Percentiles rank a stretch among this genome's conserved stretches.
Conservation (phyloP, 2,113 vertebrate species). For the Gyps fulvus region DNA sequence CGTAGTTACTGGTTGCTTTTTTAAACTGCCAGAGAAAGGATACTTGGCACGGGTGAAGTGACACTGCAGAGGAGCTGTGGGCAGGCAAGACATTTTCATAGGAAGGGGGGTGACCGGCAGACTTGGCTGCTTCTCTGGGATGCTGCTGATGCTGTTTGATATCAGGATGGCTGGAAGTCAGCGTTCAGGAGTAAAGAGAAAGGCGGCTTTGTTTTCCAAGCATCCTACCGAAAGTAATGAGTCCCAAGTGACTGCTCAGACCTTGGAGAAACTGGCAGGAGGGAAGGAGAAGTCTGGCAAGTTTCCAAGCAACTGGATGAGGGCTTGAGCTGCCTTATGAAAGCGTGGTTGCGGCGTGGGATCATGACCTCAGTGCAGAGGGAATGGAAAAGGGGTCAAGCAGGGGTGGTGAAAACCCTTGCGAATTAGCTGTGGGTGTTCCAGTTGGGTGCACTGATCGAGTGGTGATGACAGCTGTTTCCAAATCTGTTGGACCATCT, state of each 20-base stretch:
- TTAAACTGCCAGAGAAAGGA: background rate
- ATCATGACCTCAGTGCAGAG: background rate
- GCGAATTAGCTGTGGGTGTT: background rate
- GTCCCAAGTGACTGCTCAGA: background rate
- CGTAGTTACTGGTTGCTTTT: background rate
- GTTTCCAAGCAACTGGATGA: background rate
- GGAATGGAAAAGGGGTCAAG: background rate
- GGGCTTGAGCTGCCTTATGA: background rate
- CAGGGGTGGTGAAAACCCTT: background rate
- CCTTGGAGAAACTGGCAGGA: background rate
- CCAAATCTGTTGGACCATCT: background rate
- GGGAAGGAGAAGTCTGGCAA: background rate
- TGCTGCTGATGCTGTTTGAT: background rate
- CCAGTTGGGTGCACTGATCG: background rate
- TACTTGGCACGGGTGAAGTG: background rate
- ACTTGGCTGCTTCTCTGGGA: background rate
- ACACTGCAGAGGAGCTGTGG: background rate
- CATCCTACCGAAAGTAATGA: background rate
- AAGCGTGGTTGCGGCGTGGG: background rate
- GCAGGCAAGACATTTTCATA: background rate
- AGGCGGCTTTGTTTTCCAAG: background rate
- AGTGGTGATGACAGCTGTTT: background rate
- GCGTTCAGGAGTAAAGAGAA: background rate
- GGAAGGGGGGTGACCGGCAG: background rate
- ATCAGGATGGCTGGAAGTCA: background rate